Evolutionary conservation across 2,113 vertebrate species (phyloP).

Genomic region (Datnioides undecimradiatus): DNA sequence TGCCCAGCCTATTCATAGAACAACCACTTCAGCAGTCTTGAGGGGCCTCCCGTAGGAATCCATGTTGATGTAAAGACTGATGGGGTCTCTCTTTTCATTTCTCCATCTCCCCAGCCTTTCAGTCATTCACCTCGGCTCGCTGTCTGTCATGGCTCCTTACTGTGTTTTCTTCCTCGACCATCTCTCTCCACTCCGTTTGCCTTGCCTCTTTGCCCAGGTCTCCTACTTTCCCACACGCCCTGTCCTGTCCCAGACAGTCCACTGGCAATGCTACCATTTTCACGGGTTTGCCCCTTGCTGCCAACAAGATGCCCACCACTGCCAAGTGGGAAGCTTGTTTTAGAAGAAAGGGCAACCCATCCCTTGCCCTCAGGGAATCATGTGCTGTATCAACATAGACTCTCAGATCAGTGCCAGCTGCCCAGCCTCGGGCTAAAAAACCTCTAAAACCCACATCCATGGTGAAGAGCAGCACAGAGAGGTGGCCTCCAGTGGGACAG

Average conservation of each 20-base stretch:
- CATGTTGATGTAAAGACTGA: background rate
- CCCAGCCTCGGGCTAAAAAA: constrained; percentile 8
- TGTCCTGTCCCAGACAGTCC: constrained; percentile 25
- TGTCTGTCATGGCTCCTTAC: background rate
- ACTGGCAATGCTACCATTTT: constrained; percentile 57
- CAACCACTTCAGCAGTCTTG: constrained; percentile 20
- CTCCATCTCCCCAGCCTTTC: background rate
- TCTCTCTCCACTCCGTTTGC: background rate
- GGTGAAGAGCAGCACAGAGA: constrained; percentile 28
- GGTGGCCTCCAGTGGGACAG: constrained; percentile 34
- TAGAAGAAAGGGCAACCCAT: constrained; percentile 39
- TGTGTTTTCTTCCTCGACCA: background rate
- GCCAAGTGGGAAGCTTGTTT: constrained; percentile 66
- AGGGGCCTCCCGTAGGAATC: constrained; percentile 25
- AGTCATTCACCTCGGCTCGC: background rate
- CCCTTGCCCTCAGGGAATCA: constrained; percentile 46
- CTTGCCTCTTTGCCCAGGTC: background rate
- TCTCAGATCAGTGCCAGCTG: constrained; percentile 36
- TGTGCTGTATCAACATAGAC: constrained; percentile 71
- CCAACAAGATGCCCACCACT: constrained; percentile 65
- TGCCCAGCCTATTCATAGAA: constrained; percentile 61
- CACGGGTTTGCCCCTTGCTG: constrained; percentile 30
- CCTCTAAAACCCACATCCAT: constrained; percentile 2
- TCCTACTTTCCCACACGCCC: constrained; percentile 71
- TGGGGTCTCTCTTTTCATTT: background rate